These are phyloP conservation scores for Lissocephala sabroskyi DNA, from an alignment of 2,888 invertebrate species.

Conservation along the genomic window DNA sequence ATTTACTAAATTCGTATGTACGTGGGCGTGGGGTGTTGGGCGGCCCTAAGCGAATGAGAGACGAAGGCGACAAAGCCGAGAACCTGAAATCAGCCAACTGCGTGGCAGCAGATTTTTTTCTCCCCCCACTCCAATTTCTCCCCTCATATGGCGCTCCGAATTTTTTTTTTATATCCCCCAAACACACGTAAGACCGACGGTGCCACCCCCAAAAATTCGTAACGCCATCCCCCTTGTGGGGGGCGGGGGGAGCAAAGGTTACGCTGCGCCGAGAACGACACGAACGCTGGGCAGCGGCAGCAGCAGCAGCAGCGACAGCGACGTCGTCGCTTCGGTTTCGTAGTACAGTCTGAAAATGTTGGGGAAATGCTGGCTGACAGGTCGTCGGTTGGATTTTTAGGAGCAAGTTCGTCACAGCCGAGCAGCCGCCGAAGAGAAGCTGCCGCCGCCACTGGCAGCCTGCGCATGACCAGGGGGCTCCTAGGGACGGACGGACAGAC, in stretches of 20 bases:
- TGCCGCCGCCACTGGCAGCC: slow-evolving; percentile 30
- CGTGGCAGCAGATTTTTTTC: not conserved
- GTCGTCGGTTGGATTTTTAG: slow-evolving; percentile 25
- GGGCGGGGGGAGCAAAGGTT: slow-evolving; percentile 28
- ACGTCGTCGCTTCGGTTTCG: no score
- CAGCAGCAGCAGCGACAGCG: not conserved
- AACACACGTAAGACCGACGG: slow-evolving; percentile 1
- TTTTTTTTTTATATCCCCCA: slow-evolving; percentile 2
- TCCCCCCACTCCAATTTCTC: no score
- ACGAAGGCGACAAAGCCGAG: slow-evolving; percentile 17
- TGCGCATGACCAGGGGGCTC: slow-evolving; percentile 61
- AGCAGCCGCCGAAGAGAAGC: not conserved
- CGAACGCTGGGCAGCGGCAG: slow-evolving; percentile 7
- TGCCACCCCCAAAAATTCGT: slow-evolving; percentile 20
- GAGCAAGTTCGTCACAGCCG: slow-evolving; percentile 34
- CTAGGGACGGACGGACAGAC: slow-evolving; percentile 15
- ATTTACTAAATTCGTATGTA: not conserved
- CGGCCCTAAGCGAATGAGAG: slow-evolving; percentile 10
- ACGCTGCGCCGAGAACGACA: slow-evolving; percentile 28
- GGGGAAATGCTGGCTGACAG: slow-evolving; percentile 13
- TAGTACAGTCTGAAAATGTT: slow-evolving; percentile 32
- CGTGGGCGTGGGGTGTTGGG: no score
- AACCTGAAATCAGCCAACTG: slow-evolving; percentile 1
- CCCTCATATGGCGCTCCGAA: no score
- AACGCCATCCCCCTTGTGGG: not conserved